phyloP scores from a whole-genome alignment of 2,797 vertebrate species.

The Epinephelus malabaricus region DNA sequence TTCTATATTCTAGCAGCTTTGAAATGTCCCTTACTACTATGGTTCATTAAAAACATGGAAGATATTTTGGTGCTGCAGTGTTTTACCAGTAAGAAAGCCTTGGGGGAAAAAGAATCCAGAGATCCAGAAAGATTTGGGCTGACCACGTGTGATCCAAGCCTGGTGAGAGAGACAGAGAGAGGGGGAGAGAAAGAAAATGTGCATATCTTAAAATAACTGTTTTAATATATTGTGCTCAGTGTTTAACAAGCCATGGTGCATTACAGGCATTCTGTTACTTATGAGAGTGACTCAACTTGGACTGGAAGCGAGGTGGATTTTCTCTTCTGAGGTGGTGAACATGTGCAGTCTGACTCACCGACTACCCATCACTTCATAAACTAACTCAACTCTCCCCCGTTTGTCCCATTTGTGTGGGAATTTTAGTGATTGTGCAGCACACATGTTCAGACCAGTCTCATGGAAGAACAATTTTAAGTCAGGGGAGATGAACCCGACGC shows the following conservation, averaged over 20 bases:
- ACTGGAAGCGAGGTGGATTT: conserved; percentile 17
- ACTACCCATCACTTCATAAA: conserved; percentile 31
- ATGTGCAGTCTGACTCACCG: conserved; percentile 39
- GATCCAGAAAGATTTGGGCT: conserved; percentile 90
- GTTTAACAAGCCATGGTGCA: conserved; percentile 33
- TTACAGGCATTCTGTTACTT: conserved; percentile 34
- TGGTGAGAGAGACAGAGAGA: conserved; percentile 50
- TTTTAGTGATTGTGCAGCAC: conserved; percentile 53
- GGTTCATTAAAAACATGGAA: conserved; percentile 22
- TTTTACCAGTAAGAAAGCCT: conserved; percentile 89
- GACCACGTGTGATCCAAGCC: conserved; percentile 85
- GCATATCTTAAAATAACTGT: conserved; percentile 38
- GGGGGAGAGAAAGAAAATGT: neutral
- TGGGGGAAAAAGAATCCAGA: conserved; percentile 90
- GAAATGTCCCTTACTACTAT: neutral
- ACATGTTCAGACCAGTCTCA: conserved; percentile 69
- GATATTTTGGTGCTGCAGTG: conserved; percentile 6
- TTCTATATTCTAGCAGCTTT: neutral
- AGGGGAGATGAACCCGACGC: conserved; percentile 57
- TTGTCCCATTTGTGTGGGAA: conserved; percentile 30
- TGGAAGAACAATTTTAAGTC: conserved; percentile 66
- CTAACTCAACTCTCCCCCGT: conserved; percentile 20
- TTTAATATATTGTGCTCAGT: conserved; percentile 15
- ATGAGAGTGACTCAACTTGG: conserved; percentile 40
- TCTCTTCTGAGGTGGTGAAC: conserved; percentile 42